A percentile compares a stretch with the other conserved stretches of the same genome.
phyloP scores from a whole-genome alignment of 2,113 vertebrate species.

The Cyanocitta stelleri region DNA sequence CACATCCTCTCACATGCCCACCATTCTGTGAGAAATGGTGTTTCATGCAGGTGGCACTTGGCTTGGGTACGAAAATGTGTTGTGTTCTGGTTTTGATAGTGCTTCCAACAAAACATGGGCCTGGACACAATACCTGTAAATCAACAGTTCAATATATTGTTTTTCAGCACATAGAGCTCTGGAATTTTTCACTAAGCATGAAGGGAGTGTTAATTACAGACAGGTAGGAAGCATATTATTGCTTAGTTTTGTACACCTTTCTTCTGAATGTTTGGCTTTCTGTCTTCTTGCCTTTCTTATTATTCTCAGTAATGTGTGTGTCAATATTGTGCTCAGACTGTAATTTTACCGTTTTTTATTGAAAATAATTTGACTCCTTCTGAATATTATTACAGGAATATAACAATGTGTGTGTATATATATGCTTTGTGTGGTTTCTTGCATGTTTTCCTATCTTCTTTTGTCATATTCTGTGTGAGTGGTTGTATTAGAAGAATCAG shows the following conservation, averaged over 20 bases:
- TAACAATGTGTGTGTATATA: background rate
- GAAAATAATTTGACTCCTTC: background rate
- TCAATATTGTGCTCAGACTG: background rate
- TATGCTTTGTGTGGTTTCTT: background rate
- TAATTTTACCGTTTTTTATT: background rate
- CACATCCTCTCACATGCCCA: background rate
- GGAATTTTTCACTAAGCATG: slow-evolving; percentile 67
- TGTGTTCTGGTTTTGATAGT: background rate
- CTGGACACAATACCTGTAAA: background rate
- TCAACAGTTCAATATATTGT: background rate
- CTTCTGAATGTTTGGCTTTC: background rate
- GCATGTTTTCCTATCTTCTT: background rate
- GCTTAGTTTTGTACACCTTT: background rate
- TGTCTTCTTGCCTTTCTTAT: background rate
- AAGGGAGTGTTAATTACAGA: slow-evolving; percentile 67
- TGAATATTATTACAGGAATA: background rate
- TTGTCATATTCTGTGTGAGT: background rate
- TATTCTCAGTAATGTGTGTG: background rate
- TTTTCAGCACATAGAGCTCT: slow-evolving; percentile 76
- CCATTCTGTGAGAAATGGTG: background rate
- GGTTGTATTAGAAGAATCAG: background rate
- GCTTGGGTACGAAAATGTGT: background rate
- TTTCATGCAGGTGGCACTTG: background rate
- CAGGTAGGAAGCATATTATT: slow-evolving; percentile 57
- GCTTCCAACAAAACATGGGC: background rate